Evolutionary conservation across 2,113 vertebrate genomes (phyloP), one percentile per base, ranked within the genome.

Genomic region (Brienomyrus brachyistius): DNA sequence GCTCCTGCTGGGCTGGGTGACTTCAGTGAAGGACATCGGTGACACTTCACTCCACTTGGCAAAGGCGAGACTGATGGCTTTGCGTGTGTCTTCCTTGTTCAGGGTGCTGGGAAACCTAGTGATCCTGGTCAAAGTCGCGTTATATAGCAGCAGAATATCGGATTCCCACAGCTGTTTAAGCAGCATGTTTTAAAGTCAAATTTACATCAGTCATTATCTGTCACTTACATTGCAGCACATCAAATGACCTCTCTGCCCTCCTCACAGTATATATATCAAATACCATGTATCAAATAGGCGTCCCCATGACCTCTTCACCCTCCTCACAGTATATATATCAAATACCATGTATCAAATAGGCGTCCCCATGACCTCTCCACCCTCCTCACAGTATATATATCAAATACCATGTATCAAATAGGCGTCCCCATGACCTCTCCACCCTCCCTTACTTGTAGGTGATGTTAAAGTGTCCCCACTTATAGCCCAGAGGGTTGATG

Each of bases 1-100:
- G 0, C 91, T 92, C 13, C 91, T 89, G 86, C 93, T 93, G 56
- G 89, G 27, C 0, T 91, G 52, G 0, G 89, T 91, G 21, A 97
- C 90, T 90, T 95, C 95, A 0, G 91, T 93, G 93, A 97, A 97
- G 88, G 90, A 93, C 45, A 97, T 92, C 0, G 96, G 96, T 0
- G 97, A 97, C 70, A 97, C 96, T 1, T 96, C 95, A 2, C 97
- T 97, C 96, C 97, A 97, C 91, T 96, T 96, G 62, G 93, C 92
- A 91, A 97, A 97, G 91, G 97, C 96, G 0, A 95, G 93, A 88
- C 93, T 91, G 91, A 97, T 93, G 89, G 96, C 96, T 89, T 94
- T 95, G 59, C 94, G 94, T 1, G 96, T 97, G 93, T 96, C 96
- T 0, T 94, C 95, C 19, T 91, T 92, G 27, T 95, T 96, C 94